These are phyloP conservation scores for Syritta pipiens DNA, from an alignment of 2,888 invertebrate species.

Conservation along the genomic window DNA sequence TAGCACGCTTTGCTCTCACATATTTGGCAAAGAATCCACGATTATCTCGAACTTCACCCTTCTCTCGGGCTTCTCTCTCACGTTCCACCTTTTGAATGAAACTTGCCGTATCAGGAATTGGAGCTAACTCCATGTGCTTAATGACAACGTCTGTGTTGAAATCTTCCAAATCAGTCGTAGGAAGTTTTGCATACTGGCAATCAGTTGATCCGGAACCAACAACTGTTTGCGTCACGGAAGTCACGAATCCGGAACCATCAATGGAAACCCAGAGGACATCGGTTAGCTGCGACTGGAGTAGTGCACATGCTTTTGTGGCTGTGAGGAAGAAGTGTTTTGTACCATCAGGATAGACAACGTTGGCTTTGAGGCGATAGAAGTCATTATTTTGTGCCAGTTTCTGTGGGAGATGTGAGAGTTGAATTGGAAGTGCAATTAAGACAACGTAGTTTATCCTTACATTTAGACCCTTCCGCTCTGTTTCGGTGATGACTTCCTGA, in stretches of 20 bases:
- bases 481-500: slow-evolving; percentile 82
- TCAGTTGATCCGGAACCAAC: slow-evolving; percentile 79
- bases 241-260: slow-evolving; percentile 88
- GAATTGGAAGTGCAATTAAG: not conserved
- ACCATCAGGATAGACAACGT: slow-evolving; percentile 85
- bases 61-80: slow-evolving; percentile 93
- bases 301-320: slow-evolving; percentile 88
- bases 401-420: slow-evolving; percentile 76
- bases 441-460: slow-evolving; percentile 76
- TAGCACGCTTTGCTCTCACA: slow-evolving; percentile 83
- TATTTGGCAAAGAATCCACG: slow-evolving; percentile 98
- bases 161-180: slow-evolving; percentile 79
- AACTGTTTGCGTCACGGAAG: slow-evolving; percentile 84
- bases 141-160: slow-evolving; percentile 90
- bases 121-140: slow-evolving; percentile 89
- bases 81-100: slow-evolving; percentile 96
- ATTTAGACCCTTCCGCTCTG: slow-evolving; percentile 82
- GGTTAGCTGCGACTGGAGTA: slow-evolving; percentile 87
- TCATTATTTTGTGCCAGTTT: slow-evolving; percentile 84
- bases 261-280: slow-evolving; percentile 90
- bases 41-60: slow-evolving; percentile 95
- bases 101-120: slow-evolving; percentile 95
- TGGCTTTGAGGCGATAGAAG: slow-evolving; percentile 87
- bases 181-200: slow-evolving; percentile 70
- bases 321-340: slow-evolving; percentile 85